Evolutionary conservation across 1,140 invertebrate genomes (phyloP).

Genomic region (Bombus superbus): DNA sequence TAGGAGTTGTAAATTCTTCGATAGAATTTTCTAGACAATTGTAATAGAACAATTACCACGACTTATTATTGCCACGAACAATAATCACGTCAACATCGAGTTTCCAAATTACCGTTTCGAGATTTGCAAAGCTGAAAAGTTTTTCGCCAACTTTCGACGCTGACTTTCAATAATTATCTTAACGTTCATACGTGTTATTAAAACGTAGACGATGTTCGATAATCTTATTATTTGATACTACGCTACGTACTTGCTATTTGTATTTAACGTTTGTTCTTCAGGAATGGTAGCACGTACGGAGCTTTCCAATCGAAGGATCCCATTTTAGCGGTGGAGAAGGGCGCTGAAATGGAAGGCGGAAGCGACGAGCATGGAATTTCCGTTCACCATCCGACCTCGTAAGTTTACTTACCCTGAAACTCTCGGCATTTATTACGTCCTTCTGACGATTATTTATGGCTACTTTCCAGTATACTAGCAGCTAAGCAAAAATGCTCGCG

Average conservation of each 20-base stretch:
- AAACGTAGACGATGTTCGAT: neutral
- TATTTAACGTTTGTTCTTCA: slow-evolving; percentile 53
- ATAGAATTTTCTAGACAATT: no score
- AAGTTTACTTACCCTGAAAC: slow-evolving; percentile 70
- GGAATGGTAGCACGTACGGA: slow-evolving; percentile 77
- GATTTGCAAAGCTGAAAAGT: no score
- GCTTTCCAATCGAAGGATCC: slow-evolving; percentile 83
- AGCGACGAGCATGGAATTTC: slow-evolving; percentile 77
- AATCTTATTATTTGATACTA: no score
- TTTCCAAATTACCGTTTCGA: no score
- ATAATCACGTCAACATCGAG: no score
- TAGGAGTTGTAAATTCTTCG: no score
- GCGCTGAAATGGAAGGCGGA: slow-evolving; percentile 56
- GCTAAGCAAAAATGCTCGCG: neutral
- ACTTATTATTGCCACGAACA: no score
- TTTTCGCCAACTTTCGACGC: no score
- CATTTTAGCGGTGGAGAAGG: slow-evolving; percentile 80
- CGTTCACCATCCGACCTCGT: slow-evolving; percentile 83
- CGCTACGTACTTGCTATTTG: neutral
- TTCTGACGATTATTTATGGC: neutral
- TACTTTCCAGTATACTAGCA: neutral
- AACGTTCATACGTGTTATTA: no score
- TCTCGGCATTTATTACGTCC: neutral
- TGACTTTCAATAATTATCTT: no score
- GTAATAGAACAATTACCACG: no score